Conservation (phyloP, 2,797 vertebrate genomes). For the Lepus townsendii region DNA sequence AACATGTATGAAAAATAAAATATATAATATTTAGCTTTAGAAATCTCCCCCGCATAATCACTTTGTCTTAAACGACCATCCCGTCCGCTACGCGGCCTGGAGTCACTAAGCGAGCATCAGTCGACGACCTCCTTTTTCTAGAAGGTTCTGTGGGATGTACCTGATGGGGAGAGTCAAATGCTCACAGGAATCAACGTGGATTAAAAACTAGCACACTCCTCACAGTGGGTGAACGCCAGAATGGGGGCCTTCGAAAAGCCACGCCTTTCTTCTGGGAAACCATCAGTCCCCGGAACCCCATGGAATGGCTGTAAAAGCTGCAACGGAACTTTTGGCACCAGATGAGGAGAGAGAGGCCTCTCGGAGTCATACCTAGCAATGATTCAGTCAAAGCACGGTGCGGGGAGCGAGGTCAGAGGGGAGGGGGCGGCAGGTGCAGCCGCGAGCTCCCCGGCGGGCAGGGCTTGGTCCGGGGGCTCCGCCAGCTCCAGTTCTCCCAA, state of each 20-base stretch:
- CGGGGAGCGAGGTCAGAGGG: slow-evolving; percentile 66
- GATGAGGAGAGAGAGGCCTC: slow-evolving; percentile 86
- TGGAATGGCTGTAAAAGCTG: slow-evolving; percentile 80
- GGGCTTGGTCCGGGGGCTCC: neutral
- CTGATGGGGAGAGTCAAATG: slow-evolving; percentile 73
- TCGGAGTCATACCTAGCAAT: slow-evolving; percentile 78
- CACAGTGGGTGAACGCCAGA: slow-evolving; percentile 80
- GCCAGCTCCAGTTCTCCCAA: neutral
- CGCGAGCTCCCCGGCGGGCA: neutral
- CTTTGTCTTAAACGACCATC: slow-evolving; percentile 84
- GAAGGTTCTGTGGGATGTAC: slow-evolving; percentile 83
- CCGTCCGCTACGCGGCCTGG: slow-evolving; percentile 75
- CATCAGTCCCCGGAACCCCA: neutral
- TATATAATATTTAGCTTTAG: slow-evolving; percentile 89
- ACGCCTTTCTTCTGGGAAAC: slow-evolving; percentile 62
- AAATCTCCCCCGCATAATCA: slow-evolving; percentile 84
- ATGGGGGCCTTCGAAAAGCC: slow-evolving; percentile 63
- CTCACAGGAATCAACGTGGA: slow-evolving; percentile 81
- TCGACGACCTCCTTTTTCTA: slow-evolving; percentile 76
- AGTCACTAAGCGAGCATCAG: slow-evolving; percentile 76
- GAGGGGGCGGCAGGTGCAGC: neutral
- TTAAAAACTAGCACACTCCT: slow-evolving; percentile 79
- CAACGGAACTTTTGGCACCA: slow-evolving; percentile 89
- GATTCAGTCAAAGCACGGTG: slow-evolving; percentile 78
- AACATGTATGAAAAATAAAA: slow-evolving; percentile 91